Evolutionary conservation across 2,797 vertebrate species (phyloP).

Genomic region (Antennarius maculatus): DNA sequence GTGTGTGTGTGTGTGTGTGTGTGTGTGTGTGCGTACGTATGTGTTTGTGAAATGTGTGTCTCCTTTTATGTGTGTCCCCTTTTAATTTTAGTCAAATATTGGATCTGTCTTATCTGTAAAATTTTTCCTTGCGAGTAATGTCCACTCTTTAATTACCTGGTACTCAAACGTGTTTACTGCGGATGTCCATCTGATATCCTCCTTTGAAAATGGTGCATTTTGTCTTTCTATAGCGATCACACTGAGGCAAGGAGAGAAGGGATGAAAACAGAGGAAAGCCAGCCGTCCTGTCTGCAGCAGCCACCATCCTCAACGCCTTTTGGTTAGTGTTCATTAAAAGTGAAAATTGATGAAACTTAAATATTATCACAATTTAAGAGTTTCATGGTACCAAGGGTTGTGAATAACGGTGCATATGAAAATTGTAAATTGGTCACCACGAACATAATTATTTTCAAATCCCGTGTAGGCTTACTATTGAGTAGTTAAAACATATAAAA

Average conservation of each 20-base stretch:
- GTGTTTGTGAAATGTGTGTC: neutral
- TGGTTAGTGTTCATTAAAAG: slow-evolving; percentile 67
- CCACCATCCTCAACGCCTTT: slow-evolving; percentile 82
- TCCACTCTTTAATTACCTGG: no score
- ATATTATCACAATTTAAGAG: neutral
- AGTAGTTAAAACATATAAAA: neutral
- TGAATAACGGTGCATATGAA: neutral
- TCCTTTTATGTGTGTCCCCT: neutral
- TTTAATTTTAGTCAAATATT: neutral
- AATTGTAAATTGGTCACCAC: no score
- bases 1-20: no score
- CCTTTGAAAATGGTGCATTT: neutral
- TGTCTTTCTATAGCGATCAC: slow-evolving; percentile 72
- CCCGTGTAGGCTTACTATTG: neutral
- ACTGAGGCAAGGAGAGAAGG: slow-evolving; percentile 80
- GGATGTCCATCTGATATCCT: slow-evolving; percentile 2
- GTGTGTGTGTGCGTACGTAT: neutral
- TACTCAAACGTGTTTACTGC: neutral
- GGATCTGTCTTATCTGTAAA: neutral
- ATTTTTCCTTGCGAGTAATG: neutral
- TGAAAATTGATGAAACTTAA: neutral
- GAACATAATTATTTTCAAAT: no score
- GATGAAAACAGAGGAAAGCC: slow-evolving; percentile 92
- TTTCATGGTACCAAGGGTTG: neutral
- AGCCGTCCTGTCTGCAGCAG: slow-evolving; percentile 86